Conservation (phyloP, 1,140 invertebrate genomes). For the Contarinia nasturtii region DNA sequence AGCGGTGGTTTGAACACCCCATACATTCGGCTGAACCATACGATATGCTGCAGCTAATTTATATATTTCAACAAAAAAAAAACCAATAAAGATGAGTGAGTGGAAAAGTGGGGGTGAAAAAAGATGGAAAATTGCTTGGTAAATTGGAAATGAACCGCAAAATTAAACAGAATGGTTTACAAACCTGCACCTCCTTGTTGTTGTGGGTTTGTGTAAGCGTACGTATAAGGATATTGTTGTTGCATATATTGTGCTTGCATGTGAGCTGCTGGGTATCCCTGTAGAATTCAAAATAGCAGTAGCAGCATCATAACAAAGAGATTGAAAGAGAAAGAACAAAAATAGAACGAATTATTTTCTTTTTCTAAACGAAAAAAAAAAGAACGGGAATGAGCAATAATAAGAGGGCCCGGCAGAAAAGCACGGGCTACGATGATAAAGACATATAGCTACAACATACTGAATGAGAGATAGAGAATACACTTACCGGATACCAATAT, state of each 20-base stretch:
- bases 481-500: conserved; percentile 48
- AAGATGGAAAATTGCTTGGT: conserved; percentile 4
- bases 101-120: not conserved
- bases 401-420: not conserved
- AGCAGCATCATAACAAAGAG: too few species aligned
- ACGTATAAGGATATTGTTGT: conserved; percentile 32
- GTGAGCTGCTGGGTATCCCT: conserved; percentile 27
- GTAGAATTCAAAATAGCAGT: too few species aligned
- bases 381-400: not conserved
- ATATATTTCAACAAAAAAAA: conserved; percentile 3
- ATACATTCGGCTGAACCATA: conserved; percentile 29
- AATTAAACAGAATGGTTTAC: conserved; percentile 7
- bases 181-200: conserved; percentile 14
- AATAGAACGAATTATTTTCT: too few species aligned
- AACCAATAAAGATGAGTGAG: conserved; percentile 1
- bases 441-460: conserved; percentile 8
- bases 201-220: conserved; percentile 23
- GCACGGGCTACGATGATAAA: not conserved
- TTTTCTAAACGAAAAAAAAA: too few species aligned
- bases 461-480: not conserved
- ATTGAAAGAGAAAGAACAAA: conserved; percentile 1
- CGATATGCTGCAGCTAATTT: conserved; percentile 21
- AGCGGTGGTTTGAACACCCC: conserved; percentile 31
- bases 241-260: conserved; percentile 47
- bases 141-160: conserved; percentile 8